phyloP scores from a whole-genome alignment of 2,113 vertebrate species.

The Paracyprichromis sp. region DNA sequence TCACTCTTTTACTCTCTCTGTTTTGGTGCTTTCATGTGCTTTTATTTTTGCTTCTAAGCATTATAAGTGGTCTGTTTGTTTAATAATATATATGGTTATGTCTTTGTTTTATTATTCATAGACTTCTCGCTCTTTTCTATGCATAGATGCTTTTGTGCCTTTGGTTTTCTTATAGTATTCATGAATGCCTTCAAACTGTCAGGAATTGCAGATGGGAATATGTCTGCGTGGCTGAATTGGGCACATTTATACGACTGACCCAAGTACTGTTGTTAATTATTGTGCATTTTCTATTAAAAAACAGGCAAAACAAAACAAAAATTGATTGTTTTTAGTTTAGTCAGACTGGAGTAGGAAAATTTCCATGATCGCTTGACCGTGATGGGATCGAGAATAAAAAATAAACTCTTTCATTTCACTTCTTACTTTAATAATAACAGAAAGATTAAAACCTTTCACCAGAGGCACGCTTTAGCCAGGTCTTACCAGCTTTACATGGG shows the following conservation, averaged over 20 bases:
- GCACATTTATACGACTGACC: not conserved
- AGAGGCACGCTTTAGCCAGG: not conserved
- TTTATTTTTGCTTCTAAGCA: not conserved
- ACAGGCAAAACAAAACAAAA: not conserved
- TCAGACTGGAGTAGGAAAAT: not conserved
- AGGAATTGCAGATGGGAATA: not conserved
- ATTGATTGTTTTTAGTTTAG: not conserved
- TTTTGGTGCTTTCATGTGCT: not conserved
- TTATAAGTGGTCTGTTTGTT: not conserved
- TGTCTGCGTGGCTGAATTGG: not conserved
- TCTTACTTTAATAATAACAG: not conserved
- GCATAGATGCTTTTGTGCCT: not conserved
- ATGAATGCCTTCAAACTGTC: not conserved
- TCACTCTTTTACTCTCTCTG: not conserved
- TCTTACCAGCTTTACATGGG: not conserved
- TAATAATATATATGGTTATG: not conserved
- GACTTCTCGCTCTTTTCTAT: not conserved
- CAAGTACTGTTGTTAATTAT: not conserved
- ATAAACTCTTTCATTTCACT: not conserved
- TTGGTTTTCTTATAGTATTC: not conserved
- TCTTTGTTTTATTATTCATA: not conserved
- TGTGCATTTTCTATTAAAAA: not conserved
- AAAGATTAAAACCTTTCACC: not conserved
- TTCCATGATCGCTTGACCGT: not conserved
- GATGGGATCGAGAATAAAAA: not conserved